phyloP scores from a whole-genome alignment of 2,797 vertebrate genomes.

The Zenarchopterus dispar region DNA sequence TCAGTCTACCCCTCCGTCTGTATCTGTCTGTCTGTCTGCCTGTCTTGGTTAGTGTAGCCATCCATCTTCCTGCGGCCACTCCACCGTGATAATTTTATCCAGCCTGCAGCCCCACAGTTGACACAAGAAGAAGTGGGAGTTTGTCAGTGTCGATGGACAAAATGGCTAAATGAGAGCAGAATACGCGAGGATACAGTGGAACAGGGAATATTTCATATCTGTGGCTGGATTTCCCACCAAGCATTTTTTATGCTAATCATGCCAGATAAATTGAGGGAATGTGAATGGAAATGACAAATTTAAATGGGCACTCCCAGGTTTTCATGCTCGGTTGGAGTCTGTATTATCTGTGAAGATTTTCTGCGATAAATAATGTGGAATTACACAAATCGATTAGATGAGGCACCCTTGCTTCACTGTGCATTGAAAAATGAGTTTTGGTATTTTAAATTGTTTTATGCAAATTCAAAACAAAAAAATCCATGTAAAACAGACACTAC shows the following conservation, averaged over 20 bases:
- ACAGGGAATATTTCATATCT: slow-evolving; percentile 5
- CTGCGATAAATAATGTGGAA: slow-evolving; percentile 37
- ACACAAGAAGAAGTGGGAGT: slow-evolving; percentile 1
- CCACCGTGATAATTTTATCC: slow-evolving; percentile 1
- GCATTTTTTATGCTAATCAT: too few species aligned
- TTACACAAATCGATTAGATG: slow-evolving; percentile 10
- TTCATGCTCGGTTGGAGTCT: too few species aligned
- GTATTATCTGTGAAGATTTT: slow-evolving; percentile 1
- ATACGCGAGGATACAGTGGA: not conserved
- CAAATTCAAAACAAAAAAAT: too few species aligned
- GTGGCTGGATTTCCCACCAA: not conserved
- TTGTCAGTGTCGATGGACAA: not conserved
- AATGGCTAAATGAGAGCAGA: slow-evolving; percentile 10
- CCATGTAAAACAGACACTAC: too few species aligned
- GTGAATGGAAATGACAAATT: too few species aligned
- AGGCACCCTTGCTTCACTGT: not conserved
- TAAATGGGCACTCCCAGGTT: too few species aligned
- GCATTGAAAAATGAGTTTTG: not conserved
- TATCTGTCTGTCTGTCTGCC: slow-evolving; percentile 11
- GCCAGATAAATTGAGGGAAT: too few species aligned
- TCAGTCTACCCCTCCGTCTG: slow-evolving; percentile 7
- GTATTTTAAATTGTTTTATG: too few species aligned
- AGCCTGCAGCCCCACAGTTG: not conserved
- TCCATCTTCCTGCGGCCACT: slow-evolving; percentile 12
- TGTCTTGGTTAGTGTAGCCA: not conserved